Evolutionary conservation across 1,140 invertebrate species (phyloP), one percentile per base, ranked within the genome.

Genomic region (Lasaia peninsularis): DNA sequence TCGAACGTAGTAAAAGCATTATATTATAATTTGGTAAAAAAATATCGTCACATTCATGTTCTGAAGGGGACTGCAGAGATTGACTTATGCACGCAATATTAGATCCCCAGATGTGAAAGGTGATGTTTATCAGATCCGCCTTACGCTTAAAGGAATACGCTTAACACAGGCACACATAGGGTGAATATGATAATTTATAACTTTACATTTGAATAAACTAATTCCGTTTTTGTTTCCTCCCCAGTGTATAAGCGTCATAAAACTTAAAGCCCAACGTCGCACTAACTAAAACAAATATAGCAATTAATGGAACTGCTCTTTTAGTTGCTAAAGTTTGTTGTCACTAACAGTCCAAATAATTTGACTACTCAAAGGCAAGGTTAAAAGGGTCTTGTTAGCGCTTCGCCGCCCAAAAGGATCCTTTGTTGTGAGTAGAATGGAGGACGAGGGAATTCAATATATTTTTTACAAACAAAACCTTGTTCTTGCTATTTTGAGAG

Each of bases 381-480:
- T 44, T 63, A 69, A 69, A 69, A 65, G 63, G 67, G 65, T 67
- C 62, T 67, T 66, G 63, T 65, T 60, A 68, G 63, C 60, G 50
- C 44, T 61, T 60, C 31, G 34, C 24, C 53, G 56, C 59, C 58
- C 50, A 35, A 49, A 58, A 56, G 57, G 54, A 33, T 53, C 61
- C 61, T 58, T 67, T 63, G 51, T 34, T 64, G 53, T 61, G 53
- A 67, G 52, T 56, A 62, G 60, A 58, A 58, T 65, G 56, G 56
- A 28, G 52, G 53, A 16, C 58, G 48, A 52, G 52, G 56, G 57
- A 65, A 63, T 62, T 53, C 55, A 52, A 49, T 64, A 64, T 67
- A 63, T 53, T 58, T 44, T 44, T 61, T 59, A 28, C 28, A 50
- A 58, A 49, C 32, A 64, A 64, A 52, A 58, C 28, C 58, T 53